Conservation (phyloP, 2,113 vertebrate genomes). For the Spea bombifrons region DNA sequence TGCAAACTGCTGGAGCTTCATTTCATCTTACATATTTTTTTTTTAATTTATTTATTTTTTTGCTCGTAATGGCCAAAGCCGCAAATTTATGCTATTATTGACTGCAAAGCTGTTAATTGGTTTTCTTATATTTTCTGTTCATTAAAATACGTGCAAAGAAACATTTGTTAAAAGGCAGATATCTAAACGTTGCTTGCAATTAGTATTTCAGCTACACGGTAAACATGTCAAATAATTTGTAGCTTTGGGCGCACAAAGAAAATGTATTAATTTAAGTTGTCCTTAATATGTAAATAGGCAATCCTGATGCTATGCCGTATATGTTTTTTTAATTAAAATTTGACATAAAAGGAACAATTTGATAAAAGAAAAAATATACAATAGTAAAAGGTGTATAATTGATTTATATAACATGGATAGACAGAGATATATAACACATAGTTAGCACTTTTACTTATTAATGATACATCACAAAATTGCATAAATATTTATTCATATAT, state of each 20-base stretch:
- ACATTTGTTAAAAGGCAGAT: constrained; percentile 51
- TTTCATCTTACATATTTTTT: constrained; percentile 62
- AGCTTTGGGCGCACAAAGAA: background rate
- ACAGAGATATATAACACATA: too few species aligned
- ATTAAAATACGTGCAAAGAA: constrained; percentile 39
- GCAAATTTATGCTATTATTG: constrained; percentile 43
- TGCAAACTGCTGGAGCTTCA: constrained; percentile 53
- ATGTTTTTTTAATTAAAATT: too few species aligned
- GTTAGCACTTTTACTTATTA: too few species aligned
- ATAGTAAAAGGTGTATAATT: too few species aligned
- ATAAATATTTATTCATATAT: too few species aligned
- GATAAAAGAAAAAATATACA: too few species aligned
- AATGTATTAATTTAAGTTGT: background rate
- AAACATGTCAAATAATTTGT: constrained; percentile 10
- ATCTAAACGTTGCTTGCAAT: constrained; percentile 59
- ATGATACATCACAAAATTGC: too few species aligned
- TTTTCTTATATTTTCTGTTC: constrained; percentile 47
- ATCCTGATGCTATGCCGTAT: too few species aligned
- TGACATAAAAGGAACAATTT: too few species aligned
- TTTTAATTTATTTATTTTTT: constrained; percentile 53
- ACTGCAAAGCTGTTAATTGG: constrained; percentile 58
- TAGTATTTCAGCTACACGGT: constrained; percentile 45
- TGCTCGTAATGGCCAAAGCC: constrained; percentile 52
- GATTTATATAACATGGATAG: too few species aligned
- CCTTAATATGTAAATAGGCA: background rate